These are phyloP conservation scores for Parapsyche elsis DNA, from an alignment of 1,140 invertebrate genomes.

Conservation along the genomic window DNA sequence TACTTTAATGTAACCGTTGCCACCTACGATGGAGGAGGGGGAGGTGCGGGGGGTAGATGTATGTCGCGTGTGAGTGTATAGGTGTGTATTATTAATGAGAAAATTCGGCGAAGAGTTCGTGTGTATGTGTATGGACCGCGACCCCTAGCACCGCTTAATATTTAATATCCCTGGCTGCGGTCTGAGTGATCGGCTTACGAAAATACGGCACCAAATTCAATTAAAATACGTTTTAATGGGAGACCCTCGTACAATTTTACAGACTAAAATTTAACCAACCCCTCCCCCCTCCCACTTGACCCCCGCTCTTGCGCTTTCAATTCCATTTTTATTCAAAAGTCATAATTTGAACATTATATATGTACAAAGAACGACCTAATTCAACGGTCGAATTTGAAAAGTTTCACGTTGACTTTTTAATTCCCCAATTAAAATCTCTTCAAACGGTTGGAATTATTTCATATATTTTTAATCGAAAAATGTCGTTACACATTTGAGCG, in stretches of 20 bases:
- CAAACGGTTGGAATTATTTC: too few species aligned
- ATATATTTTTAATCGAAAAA: too few species aligned
- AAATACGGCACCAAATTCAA: slow-evolving; percentile 17
- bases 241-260: slow-evolving; percentile 3
- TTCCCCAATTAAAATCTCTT: too few species aligned
- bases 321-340: too few species aligned
- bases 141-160: slow-evolving; percentile 3
- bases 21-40: background rate
- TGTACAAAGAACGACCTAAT: too few species aligned
- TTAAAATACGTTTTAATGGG: slow-evolving; percentile 19
- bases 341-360: too few species aligned
- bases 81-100: background rate
- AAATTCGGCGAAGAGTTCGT: background rate
- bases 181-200: slow-evolving; percentile 20
- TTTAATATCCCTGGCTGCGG: slow-evolving; percentile 9
- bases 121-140: background rate
- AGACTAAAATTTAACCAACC: background rate
- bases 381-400: too few species aligned
- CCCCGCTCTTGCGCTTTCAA: too few species aligned
- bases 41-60: too few species aligned
- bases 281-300: too few species aligned
- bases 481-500: too few species aligned
- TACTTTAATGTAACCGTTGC: slow-evolving; percentile 9
- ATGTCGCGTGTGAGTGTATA: background rate
- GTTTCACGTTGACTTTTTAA: too few species aligned